Evolutionary conservation across 64 coral and sea anemone species (phyloP).

Genomic region (Porites lutea): DNA sequence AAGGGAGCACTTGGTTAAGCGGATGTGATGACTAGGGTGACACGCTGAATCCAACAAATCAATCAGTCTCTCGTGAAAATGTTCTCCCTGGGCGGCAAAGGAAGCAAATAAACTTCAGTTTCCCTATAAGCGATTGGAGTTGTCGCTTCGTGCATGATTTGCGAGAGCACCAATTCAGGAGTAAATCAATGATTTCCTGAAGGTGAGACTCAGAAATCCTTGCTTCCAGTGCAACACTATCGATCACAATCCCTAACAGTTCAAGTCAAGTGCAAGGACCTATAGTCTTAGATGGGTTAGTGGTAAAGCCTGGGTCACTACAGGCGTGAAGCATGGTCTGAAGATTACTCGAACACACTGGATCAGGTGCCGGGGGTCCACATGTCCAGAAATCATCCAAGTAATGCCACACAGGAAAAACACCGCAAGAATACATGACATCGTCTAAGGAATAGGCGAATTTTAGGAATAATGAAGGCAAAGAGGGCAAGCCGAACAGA

Average conservation of each 20-base stretch:
- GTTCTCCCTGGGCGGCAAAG: constrained; percentile 42
- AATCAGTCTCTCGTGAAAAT: constrained; percentile 35
- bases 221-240: constrained; percentile 13
- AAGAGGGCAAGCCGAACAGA: background rate
- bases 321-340: constrained; percentile 4
- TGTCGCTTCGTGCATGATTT: constrained; percentile 33
- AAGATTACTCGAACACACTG: background rate
- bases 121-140: constrained; percentile 15
- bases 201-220: background rate
- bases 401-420: background rate
- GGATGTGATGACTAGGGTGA: background rate
- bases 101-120: background rate
- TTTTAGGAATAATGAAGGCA: constrained; percentile 7
- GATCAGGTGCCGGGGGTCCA: background rate
- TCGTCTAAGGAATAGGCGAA: background rate
- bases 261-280: constrained; percentile 9
- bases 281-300: constrained; percentile 22
- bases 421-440: background rate
- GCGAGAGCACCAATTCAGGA: background rate
- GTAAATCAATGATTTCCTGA: background rate
- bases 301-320: background rate
- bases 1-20: background rate
- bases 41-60: background rate
- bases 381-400: constrained; percentile 45
- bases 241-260: constrained; percentile 30